These are phyloP conservation scores for Ditula angustiorana DNA, from an alignment of 2,888 invertebrate genomes.

Conservation along the genomic window DNA sequence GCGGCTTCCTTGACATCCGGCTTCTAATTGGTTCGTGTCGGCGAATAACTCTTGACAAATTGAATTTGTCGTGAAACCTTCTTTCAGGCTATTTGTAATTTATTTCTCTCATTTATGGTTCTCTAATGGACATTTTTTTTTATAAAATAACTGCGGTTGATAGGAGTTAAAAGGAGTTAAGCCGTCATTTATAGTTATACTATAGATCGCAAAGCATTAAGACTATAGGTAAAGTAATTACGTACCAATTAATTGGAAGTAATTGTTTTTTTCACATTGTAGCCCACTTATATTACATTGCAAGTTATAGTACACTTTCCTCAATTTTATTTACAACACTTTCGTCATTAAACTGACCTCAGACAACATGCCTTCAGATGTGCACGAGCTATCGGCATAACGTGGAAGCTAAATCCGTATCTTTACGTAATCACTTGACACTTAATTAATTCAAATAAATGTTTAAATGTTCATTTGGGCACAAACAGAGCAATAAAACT, in stretches of 20 bases:
- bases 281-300: too few species aligned
- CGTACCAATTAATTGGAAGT: too few species aligned
- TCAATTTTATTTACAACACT: neutral
- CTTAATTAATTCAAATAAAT: too few species aligned
- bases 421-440: neutral
- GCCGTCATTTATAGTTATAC: neutral
- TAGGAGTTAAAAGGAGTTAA: too few species aligned
- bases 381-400: neutral
- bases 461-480: neutral
- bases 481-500: too few species aligned
- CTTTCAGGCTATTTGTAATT: conserved; percentile 42
- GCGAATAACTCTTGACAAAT: conserved; percentile 71
- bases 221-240: too few species aligned
- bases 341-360: conserved; percentile 25
- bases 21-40: conserved; percentile 82
- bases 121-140: conserved; percentile 5
- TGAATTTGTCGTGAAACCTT: conserved; percentile 64
- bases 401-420: neutral
- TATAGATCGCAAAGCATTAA: too few species aligned
- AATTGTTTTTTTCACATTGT: too few species aligned
- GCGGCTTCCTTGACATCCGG: conserved; percentile 79
- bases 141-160: conserved; percentile 1
- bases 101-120: conserved; percentile 36
- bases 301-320: too few species aligned
- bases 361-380: conserved; percentile 8